phyloP scores from a whole-genome alignment of 2,888 invertebrate species.

The Mycalesis mineus region DNA sequence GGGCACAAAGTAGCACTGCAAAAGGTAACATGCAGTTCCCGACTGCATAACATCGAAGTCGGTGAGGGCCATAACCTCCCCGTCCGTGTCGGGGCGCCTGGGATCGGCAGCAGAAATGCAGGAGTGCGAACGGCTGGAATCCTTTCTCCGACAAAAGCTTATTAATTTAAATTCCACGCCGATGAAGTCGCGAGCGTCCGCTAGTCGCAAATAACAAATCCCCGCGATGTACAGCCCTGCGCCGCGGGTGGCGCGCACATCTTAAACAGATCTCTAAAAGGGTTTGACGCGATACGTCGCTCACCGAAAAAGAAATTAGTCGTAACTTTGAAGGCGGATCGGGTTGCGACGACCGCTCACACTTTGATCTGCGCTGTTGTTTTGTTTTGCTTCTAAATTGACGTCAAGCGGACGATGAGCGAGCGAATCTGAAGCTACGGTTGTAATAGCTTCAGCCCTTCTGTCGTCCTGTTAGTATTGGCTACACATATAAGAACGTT shows the following conservation, averaged over 20 bases:
- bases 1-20: too few species aligned
- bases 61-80: too few species aligned
- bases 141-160: too few species aligned
- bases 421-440: not conserved
- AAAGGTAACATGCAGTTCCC: too few species aligned
- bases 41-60: too few species aligned
- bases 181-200: not conserved
- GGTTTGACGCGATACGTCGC: conserved; percentile 60
- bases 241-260: conserved; percentile 53
- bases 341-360: conserved; percentile 58
- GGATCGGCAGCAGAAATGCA: too few species aligned
- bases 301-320: conserved; percentile 61
- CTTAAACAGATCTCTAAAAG: conserved; percentile 53
- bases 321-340: conserved; percentile 52
- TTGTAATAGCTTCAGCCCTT: too few species aligned
- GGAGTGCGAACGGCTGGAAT: too few species aligned
- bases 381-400: conserved; percentile 8
- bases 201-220: not conserved
- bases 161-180: too few species aligned
- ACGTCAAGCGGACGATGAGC: conserved; percentile 9
- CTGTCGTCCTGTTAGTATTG: too few species aligned
- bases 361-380: conserved; percentile 56
- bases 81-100: too few species aligned
- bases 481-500: too few species aligned
- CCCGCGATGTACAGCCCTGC: conserved; percentile 30